Conservation (phyloP, 2,888 invertebrate species). For the Polia nebulosa region DNA sequence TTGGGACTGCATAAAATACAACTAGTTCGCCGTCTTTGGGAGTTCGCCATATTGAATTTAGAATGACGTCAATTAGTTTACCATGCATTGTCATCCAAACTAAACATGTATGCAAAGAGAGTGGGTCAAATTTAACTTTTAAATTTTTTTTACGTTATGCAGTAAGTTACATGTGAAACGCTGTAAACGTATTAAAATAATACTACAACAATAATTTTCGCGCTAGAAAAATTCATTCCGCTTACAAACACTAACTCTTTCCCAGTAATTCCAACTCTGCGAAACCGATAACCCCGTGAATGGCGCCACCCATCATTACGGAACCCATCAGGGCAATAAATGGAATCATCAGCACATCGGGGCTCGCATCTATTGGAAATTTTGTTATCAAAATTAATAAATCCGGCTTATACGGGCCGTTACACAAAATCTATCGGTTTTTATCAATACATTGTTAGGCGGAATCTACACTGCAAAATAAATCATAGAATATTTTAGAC, state of each 20-base stretch:
- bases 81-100: too few species aligned
- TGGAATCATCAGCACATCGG: conserved; percentile 46
- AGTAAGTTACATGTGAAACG: too few species aligned
- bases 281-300: conserved; percentile 34
- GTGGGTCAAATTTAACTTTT: too few species aligned
- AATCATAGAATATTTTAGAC: background rate
- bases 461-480: conserved; percentile 10
- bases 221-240: background rate
- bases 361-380: conserved; percentile 35
- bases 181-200: too few species aligned
- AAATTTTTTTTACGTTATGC: too few species aligned
- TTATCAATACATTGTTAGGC: conserved; percentile 39
- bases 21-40: too few species aligned
- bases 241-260: conserved; percentile 32
- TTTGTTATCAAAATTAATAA: conserved; percentile 53
- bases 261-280: conserved; percentile 2
- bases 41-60: too few species aligned
- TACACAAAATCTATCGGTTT: conserved; percentile 38
- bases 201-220: background rate
- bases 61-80: too few species aligned
- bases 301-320: conserved; percentile 39
- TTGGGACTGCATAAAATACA: too few species aligned
- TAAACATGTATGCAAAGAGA: too few species aligned
- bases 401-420: conserved; percentile 43
- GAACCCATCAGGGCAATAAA: conserved; percentile 41